Conservation (phyloP, 2,888 invertebrate genomes). For the Falcaria lacertinaria region DNA sequence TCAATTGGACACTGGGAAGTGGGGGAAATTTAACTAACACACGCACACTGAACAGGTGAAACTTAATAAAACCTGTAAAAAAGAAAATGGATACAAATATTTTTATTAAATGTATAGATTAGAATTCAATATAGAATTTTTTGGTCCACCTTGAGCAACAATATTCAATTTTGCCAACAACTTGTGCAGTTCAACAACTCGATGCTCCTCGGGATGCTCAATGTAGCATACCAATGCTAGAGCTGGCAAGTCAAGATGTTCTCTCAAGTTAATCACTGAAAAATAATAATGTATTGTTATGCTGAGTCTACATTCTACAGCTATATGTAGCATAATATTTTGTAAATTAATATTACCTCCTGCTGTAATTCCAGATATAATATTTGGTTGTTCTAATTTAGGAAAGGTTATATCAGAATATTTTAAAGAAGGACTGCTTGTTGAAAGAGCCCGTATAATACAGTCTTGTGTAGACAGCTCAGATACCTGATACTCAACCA, state of each 20-base stretch:
- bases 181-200: conserved; percentile 45
- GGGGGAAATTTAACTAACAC: too few relatives aligned
- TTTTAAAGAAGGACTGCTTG: conserved; percentile 26
- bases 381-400: conserved; percentile 71
- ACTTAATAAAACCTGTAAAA: too few relatives aligned
- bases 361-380: conserved; percentile 65
- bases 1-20: too few relatives aligned
- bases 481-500: conserved; percentile 56
- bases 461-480: conserved; percentile 31
- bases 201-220: conserved; percentile 53
- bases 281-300: conserved; percentile 17
- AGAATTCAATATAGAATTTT: conserved; percentile 42
- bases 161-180: conserved; percentile 49
- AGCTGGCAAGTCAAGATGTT: conserved; percentile 48
- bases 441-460: conserved; percentile 46
- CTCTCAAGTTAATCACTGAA: conserved; percentile 59
- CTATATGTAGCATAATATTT: too few relatives aligned
- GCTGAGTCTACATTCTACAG: too few relatives aligned
- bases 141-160: conserved; percentile 24
- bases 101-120: conserved; percentile 60
- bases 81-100: not conserved
- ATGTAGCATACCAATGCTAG: conserved; percentile 53
- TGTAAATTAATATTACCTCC: conserved; percentile 58
- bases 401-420: conserved; percentile 29
- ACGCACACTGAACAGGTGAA: too few relatives aligned